Evolutionary conservation across 2,113 vertebrate genomes (phyloP).

Genomic region (Podiceps cristatus): DNA sequence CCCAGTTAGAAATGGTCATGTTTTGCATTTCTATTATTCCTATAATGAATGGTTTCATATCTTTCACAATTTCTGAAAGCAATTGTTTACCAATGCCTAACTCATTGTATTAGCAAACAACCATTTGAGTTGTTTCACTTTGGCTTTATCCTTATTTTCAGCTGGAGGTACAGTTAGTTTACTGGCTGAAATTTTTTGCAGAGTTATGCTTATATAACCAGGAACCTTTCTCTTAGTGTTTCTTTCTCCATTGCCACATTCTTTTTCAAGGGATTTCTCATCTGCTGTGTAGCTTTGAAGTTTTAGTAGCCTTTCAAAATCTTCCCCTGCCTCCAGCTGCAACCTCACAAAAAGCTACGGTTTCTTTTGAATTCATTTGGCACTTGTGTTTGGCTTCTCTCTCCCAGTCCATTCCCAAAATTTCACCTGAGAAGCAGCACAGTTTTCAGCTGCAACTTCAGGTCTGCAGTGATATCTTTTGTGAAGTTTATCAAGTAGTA

Average conservation of each 20-base stretch:
- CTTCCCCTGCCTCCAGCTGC: accelerated
- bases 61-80: neutral
- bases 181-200: neutral
- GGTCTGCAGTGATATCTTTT: neutral
- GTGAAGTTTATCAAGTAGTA: neutral
- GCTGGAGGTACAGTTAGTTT: neutral
- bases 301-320: neutral
- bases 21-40: neutral
- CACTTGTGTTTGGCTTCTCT: neutral
- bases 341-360: accelerated
- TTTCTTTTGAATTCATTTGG: neutral
- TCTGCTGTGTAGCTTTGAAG: neutral
- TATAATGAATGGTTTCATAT: neutral
- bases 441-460: neutral
- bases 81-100: neutral
- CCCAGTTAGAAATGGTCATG: neutral
- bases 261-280: neutral
- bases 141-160: neutral
- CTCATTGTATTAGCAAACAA: neutral
- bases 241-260: neutral
- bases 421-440: neutral
- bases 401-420: neutral
- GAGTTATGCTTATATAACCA: neutral
- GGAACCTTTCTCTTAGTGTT: neutral
- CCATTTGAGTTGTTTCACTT: neutral